These are phyloP conservation scores for Folsomia manolachei DNA, from an alignment of 2,888 invertebrate genomes.

Conservation along the genomic window DNA sequence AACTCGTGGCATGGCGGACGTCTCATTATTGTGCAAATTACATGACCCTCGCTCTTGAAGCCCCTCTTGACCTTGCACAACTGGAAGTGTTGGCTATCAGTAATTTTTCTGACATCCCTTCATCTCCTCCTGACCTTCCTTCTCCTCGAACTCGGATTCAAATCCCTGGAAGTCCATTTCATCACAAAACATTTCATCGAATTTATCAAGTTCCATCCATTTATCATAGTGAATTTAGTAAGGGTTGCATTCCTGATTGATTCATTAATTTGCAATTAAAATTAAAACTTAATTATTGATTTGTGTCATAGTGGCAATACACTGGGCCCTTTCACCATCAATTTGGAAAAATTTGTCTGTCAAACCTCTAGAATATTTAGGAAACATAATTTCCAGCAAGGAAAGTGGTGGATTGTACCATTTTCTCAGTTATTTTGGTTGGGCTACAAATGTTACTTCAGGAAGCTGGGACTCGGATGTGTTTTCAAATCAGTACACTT, in stretches of 20 bases:
- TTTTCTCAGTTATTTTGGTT: slow-evolving; percentile 21
- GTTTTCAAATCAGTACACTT: slow-evolving; percentile 20
- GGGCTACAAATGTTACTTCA: slow-evolving; percentile 21
- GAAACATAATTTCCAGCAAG: slow-evolving; percentile 23
- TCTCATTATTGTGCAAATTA: slow-evolving; percentile 28
- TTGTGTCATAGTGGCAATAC: too few species aligned
- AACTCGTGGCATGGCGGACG: slow-evolving; percentile 25
- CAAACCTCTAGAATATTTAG: slow-evolving; percentile 34
- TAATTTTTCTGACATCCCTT: slow-evolving; percentile 26
- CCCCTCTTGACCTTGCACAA: slow-evolving; percentile 24
- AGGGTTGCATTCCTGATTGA: too few species aligned
- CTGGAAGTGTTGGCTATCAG: slow-evolving; percentile 21
- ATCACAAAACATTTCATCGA: slow-evolving; percentile 23
- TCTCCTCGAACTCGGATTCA: slow-evolving; percentile 8
- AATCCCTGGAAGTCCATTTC: slow-evolving; percentile 25
- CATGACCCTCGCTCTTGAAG: slow-evolving; percentile 37
- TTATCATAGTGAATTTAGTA: slow-evolving; percentile 28
- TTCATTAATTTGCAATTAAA: too few species aligned
- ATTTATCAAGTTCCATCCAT: slow-evolving; percentile 32
- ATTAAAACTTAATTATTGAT: too few species aligned
- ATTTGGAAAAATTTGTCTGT: slow-evolving; percentile 32
- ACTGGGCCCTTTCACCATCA: slow-evolving; percentile 30
- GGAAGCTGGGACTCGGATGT: slow-evolving; percentile 31
- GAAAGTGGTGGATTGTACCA: slow-evolving; percentile 22
- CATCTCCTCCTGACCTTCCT: not conserved